Percentiles rank a stretch among this genome's conserved stretches.
Evolutionary conservation across 2,113 vertebrate genomes (phyloP).

Genomic region (Myotis brandtii): DNA sequence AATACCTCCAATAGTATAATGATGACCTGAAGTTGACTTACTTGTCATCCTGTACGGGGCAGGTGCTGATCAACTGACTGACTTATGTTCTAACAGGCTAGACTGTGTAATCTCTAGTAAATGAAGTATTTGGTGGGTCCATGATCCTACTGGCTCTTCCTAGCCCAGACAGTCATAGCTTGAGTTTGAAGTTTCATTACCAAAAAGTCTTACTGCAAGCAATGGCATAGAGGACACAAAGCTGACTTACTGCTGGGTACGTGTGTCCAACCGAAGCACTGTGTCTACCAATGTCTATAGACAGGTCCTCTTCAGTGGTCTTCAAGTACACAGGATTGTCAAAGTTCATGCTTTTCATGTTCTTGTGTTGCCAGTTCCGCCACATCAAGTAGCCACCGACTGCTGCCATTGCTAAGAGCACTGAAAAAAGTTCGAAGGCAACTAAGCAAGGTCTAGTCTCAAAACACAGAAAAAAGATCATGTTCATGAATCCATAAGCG

Average conservation of each 20-base stretch:
- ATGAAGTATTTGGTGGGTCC: not conserved
- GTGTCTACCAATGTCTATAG: slow-evolving; percentile 96
- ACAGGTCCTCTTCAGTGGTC: slow-evolving; percentile 98
- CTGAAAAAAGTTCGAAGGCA: slow-evolving; percentile 82
- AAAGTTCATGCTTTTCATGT: slow-evolving; percentile 99
- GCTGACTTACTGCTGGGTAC: slow-evolving; percentile 95
- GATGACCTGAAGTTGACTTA: not conserved
- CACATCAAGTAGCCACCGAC: slow-evolving; percentile 94
- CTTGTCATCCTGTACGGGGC: not conserved
- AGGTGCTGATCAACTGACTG: not conserved
- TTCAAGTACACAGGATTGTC: slow-evolving; percentile 99
- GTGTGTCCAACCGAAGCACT: slow-evolving; percentile 95
- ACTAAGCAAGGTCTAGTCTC: not conserved
- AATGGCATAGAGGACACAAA: not conserved
- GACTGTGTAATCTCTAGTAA: not conserved
- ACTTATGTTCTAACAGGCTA: not conserved
- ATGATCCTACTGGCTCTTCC: not conserved
- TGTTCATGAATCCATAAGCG: not conserved
- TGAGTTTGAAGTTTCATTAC: not conserved
- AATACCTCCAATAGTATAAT: not conserved
- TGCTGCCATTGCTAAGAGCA: slow-evolving; percentile 91
- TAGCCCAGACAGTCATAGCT: not conserved
- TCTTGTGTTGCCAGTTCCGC: slow-evolving; percentile 98
- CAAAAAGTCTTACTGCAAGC: not conserved
- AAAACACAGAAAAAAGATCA: not conserved